Base-by-base conservation (phyloP, 1,140 invertebrate species). In the Tribolium madens region DNA sequence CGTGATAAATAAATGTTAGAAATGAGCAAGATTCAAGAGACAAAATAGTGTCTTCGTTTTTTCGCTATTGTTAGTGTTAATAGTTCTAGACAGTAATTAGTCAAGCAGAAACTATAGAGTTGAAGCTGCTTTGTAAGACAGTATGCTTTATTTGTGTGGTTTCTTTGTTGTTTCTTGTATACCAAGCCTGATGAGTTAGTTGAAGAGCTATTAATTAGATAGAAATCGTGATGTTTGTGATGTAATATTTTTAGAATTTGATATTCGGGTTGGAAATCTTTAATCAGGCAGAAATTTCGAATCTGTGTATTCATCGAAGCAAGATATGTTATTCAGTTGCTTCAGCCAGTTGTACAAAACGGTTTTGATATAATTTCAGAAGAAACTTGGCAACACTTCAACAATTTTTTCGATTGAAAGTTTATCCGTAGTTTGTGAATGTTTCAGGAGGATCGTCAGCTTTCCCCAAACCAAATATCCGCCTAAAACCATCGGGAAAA, bases 401-500 rank as follows among this genome's bases (percentile, higher is more conserved):
- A n/a, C 3, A 4, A 42, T 42, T 42, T 42, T 42, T 42, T 42
- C 36, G n/a, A 42, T 42, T 42, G 36, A 42, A 42, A 42, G 36
- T 42, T 42, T 42, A 42, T 42, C 36, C 36, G 36, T 42, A 42
- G 48, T 17, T 21, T 26, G 13, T 57, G 52, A 57, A 57, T 57
- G 10, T 57, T 57, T 57, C 15, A 57, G 7, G n/a, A 10, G 1
- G 17, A 57, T 42, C 13, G 52, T 21, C 5, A 14, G 5, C 13
- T 14, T 52, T 17, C 52, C 18, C 14, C 13, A 57, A 26, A 15
- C 48, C 48, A 50, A 50, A 50, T 50, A 18, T 18, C 18, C 17
- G 17, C 18, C 18, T 57, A 57, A 57, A 57, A 17, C 52, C 52
- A 57, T 57, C 52, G 18, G 36, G 52, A 57, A 57, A 57, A 57